phyloP scores from a whole-genome alignment of 2,113 vertebrate genomes.

The Lophura nycthemera region DNA sequence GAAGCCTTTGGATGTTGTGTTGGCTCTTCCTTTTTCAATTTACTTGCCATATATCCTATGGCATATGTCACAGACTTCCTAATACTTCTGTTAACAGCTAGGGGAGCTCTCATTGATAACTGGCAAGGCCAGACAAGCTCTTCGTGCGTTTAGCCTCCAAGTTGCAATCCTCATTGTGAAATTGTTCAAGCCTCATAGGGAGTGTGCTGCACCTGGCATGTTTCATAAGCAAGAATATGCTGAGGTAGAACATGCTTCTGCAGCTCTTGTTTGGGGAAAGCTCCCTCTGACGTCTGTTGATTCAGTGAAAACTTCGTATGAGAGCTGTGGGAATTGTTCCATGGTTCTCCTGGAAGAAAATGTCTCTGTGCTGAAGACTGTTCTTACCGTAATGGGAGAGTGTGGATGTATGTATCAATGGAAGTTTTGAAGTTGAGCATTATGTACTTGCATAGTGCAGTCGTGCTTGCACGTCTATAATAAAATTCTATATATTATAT shows the following conservation, averaged over 20 bases:
- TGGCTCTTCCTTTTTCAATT: neutral
- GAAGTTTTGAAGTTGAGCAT: neutral
- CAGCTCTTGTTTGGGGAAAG: neutral
- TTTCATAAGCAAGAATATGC: neutral
- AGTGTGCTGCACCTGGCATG: neutral
- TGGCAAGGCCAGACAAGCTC: rapidly evolving
- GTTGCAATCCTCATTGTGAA: rapidly evolving
- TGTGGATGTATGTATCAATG: rapidly evolving
- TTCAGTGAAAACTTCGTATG: neutral
- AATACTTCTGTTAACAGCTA: neutral
- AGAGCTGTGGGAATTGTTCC: neutral
- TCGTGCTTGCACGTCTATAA: neutral
- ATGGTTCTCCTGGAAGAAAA: neutral
- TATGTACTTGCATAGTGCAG: neutral
- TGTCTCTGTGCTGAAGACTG: neutral
- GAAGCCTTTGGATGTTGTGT: rapidly evolving
- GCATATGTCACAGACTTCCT: neutral
- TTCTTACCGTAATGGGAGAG: neutral
- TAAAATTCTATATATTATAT: neutral
- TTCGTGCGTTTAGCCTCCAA: neutral
- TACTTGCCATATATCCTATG: neutral
- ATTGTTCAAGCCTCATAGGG: neutral
- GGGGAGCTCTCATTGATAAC: rapidly evolving
- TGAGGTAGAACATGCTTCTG: neutral
- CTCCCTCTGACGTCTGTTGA: neutral